phyloP scores from a whole-genome alignment of 2,113 vertebrate species.

The Asarcornis scutulata region DNA sequence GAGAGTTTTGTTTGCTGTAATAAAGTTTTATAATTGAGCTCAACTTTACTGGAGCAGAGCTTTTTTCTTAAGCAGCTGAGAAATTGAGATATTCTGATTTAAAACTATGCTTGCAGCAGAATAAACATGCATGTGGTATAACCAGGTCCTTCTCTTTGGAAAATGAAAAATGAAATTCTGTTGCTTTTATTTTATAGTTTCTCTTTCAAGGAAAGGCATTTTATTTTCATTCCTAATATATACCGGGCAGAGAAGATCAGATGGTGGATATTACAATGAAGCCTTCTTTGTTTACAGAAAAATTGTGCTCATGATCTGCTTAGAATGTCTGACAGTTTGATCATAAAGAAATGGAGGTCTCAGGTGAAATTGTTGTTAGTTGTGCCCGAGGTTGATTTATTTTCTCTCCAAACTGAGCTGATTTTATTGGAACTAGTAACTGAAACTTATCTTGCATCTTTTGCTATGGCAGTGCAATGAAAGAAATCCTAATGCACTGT shows the following conservation, averaged over 20 bases:
- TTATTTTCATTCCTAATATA: background rate
- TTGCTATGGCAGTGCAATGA: background rate
- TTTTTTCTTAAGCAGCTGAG: background rate
- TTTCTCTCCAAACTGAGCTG: background rate
- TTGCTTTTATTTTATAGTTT: background rate
- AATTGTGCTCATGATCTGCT: slow-evolving; percentile 43
- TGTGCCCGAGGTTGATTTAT: slow-evolving; percentile 15
- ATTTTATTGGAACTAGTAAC: background rate
- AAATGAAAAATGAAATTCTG: background rate
- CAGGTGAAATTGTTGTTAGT: background rate
- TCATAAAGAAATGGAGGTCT: slow-evolving; percentile 13
- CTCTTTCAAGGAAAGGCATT: background rate
- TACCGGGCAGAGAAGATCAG: background rate
- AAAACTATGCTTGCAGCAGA: background rate
- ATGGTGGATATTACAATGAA: slow-evolving; percentile 26
- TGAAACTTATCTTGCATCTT: background rate
- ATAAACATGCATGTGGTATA: background rate
- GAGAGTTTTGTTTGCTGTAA: slow-evolving; percentile 49
- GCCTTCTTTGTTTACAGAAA: slow-evolving; percentile 30
- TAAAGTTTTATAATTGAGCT: slow-evolving; percentile 42
- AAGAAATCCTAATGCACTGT: background rate
- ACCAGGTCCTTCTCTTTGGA: background rate
- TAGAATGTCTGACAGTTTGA: slow-evolving; percentile 34
- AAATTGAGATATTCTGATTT: background rate
- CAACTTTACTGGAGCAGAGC: background rate